These are phyloP conservation scores for Andrena trimmerana DNA, from an alignment of 2,888 invertebrate species.

Conservation along the genomic window DNA sequence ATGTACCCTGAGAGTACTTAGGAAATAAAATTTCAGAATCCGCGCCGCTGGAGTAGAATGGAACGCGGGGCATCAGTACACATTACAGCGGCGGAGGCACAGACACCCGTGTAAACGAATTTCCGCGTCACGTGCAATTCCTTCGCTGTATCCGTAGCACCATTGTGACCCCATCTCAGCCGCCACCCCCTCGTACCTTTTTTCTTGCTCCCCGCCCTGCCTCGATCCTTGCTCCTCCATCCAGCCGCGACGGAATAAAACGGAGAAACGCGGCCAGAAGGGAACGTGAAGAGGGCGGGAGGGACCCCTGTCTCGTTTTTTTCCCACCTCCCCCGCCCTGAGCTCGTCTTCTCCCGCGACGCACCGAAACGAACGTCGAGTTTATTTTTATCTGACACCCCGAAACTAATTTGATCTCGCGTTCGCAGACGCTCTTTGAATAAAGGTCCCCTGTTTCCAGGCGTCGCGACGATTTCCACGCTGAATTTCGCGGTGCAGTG, in stretches of 20 bases:
- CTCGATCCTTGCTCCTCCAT: conserved; percentile 42
- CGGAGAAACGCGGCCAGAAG: conserved; percentile 26
- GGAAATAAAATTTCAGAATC: conserved; percentile 48
- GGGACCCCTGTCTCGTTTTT: conserved; percentile 13
- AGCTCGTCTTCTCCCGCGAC: background rate
- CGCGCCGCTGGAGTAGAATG: conserved; percentile 58
- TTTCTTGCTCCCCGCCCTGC: conserved; percentile 6
- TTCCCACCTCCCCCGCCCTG: background rate
- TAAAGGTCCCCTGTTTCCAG: conserved; percentile 62
- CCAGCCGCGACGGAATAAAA: conserved; percentile 52
- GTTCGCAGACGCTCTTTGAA: conserved; percentile 71
- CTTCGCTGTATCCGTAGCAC: conserved; percentile 45
- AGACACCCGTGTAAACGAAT: conserved; percentile 69
- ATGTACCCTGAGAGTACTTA: conserved; percentile 33
- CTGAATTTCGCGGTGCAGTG: conserved; percentile 38
- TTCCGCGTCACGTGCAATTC: conserved; percentile 70
- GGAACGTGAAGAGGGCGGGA: conserved; percentile 38
- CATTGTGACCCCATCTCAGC: conserved; percentile 16
- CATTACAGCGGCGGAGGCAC: conserved; percentile 57
- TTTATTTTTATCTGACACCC: conserved; percentile 71
- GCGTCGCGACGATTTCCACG: conserved; percentile 29
- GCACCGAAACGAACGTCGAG: conserved; percentile 27
- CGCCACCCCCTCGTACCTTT: background rate
- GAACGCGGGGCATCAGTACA: conserved; percentile 61
- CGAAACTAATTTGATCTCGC: conserved; percentile 74